These are phyloP conservation scores for Poeciliopsis presidionis DNA, from an alignment of 2,797 vertebrate genomes.

Conservation along the genomic window DNA sequence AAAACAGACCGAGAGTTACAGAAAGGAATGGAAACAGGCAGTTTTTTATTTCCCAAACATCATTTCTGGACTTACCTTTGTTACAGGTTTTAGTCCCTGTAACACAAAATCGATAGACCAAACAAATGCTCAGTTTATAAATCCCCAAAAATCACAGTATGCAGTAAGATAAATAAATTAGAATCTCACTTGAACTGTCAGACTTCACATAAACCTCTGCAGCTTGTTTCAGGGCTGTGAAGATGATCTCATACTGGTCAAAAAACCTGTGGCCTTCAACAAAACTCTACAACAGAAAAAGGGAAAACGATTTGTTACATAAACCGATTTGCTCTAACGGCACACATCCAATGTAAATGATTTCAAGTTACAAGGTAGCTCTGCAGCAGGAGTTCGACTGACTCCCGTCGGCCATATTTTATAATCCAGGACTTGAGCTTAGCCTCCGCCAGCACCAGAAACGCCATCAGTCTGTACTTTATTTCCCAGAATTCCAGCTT, in stretches of 20 bases:
- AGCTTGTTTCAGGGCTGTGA: slow-evolving; percentile 88
- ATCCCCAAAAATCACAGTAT: slow-evolving; percentile 4
- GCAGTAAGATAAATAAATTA: neutral
- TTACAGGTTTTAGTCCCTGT: slow-evolving; percentile 80
- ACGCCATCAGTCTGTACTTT: slow-evolving; percentile 95
- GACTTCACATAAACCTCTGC: slow-evolving; percentile 93
- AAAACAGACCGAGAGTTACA: slow-evolving; percentile 32
- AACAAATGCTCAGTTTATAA: slow-evolving; percentile 14
- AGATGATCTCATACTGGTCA: slow-evolving; percentile 95
- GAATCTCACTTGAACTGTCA: slow-evolving; percentile 90
- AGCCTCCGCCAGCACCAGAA: slow-evolving; percentile 93
- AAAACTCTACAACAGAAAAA: slow-evolving; percentile 82
- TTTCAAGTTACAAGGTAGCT: slow-evolving; percentile 89
- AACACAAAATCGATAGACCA: slow-evolving; percentile 73
- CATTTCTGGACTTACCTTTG: slow-evolving; percentile 78
- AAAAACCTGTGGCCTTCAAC: slow-evolving; percentile 96
- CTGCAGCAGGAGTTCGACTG: slow-evolving; percentile 92
- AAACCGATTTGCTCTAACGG: neutral
- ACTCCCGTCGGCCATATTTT: slow-evolving; percentile 96
- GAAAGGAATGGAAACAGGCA: slow-evolving; percentile 45
- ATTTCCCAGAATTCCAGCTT: slow-evolving; percentile 98
- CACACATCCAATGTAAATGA: neutral
- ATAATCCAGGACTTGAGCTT: slow-evolving; percentile 99
- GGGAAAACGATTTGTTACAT: neutral
- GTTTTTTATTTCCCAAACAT: slow-evolving; percentile 31